Evolutionary conservation across 2,113 vertebrate genomes (phyloP), one percentile per base, ranked within the genome.

Genomic region (Nematolebias whitei): DNA sequence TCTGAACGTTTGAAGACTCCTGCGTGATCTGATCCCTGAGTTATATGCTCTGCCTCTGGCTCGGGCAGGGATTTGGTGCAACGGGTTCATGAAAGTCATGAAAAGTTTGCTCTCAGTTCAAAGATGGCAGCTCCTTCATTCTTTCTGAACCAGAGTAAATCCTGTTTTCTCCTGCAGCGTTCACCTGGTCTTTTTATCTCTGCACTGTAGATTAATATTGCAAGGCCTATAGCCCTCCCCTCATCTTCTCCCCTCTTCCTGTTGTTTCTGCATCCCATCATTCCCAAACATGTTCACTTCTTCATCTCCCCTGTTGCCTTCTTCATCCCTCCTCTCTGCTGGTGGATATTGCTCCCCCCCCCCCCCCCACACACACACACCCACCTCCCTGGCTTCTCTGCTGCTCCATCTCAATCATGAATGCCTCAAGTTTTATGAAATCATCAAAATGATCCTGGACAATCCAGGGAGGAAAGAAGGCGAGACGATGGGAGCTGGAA

Each of bases 351-450:
- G 56, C 74, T 66, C 78, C 23, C 87, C 66, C 85, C 69, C 44
- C 10, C 16, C 76, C 85, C 83, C 72, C 77, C 74, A 76, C 85
- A 76, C 87, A 2, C 32, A 8, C 9, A 2, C 32, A 35, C 10
- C 32, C 32, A 35, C 32, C 32, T 40, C 67, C 67, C 72, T 69
- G 71, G 66, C 71, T 83, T 71, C 61, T 63, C 76, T 84, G 57
- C 89, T 71, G 86, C 82, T 84, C 69, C 32, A 54, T 86, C 91
- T 93, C 88, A 75, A 90, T 92, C 92, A 87, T 68, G 49, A 78
- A 67, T 29, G 77, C 2, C 63, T 24, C 79, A 71, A 80, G 86
- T 92, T 95, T 93, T 90, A 90, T 90, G 92, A 94, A 95, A 93
- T 93, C 88, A 93, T 94, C 90, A 87, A 86, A 90, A 74, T 84